Conservation (phyloP, 2,113 vertebrate genomes). For the Nycticryphes semicollaris region DNA sequence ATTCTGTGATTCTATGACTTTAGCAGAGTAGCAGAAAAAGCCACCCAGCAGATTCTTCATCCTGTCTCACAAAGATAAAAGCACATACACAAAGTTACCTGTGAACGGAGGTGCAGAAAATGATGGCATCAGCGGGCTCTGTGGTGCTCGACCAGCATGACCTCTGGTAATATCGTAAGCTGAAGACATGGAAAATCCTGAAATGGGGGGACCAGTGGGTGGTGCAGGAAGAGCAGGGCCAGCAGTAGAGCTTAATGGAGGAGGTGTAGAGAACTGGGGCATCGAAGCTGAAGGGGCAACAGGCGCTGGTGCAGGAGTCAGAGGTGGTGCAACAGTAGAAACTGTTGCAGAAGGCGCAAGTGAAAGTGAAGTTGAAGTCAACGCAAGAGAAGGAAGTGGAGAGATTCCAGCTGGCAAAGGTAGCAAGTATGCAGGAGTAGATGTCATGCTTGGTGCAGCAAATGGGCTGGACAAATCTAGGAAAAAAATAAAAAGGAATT, state of each 20-base stretch:
- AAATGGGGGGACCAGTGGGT: slow-evolving; percentile 78
- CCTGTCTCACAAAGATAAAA: not conserved
- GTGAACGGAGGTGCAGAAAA: slow-evolving; percentile 82
- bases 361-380: slow-evolving; percentile 54
- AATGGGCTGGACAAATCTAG: slow-evolving; percentile 69
- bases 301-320: not conserved
- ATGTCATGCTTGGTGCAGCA: slow-evolving; percentile 34
- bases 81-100: slow-evolving; percentile 68
- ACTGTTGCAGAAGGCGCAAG: slow-evolving; percentile 45
- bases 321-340: slow-evolving; percentile 1
- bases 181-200: slow-evolving; percentile 81
- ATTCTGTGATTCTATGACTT: too few relatives aligned
- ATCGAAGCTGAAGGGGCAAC: not conserved
- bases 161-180: slow-evolving; percentile 92
- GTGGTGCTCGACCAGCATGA: slow-evolving; percentile 91
- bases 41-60: not conserved
- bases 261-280: slow-evolving; percentile 13
- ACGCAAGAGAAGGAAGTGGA: slow-evolving; percentile 53
- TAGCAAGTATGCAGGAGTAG: slow-evolving; percentile 46
- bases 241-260: slow-evolving; percentile 32
- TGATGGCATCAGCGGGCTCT: slow-evolving; percentile 91
- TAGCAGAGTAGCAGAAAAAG: not conserved
- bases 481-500: not conserved
- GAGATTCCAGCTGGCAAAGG: slow-evolving; percentile 41
- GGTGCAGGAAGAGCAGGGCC: slow-evolving; percentile 67